Conservation (phyloP, 2,797 vertebrate genomes). For the Chloroceryle inda region DNA sequence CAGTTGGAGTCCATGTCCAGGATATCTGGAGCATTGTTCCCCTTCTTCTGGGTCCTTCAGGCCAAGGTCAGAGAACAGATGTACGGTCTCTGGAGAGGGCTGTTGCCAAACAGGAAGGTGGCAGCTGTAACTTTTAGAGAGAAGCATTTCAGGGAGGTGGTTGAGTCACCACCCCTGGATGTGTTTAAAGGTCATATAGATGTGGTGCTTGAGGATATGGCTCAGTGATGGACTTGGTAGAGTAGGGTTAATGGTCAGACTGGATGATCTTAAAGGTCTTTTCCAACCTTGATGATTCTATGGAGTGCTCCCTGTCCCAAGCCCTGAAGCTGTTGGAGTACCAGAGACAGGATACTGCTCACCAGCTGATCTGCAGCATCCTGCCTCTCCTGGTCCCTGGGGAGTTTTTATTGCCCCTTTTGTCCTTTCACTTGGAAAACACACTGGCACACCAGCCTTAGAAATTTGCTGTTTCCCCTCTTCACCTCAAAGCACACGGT, state of each 20-base stretch:
- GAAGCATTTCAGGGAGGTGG: background rate
- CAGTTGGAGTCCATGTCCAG: background rate
- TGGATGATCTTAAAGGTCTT: too few species aligned
- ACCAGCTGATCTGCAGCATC: background rate
- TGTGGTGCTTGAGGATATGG: too few species aligned
- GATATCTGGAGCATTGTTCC: background rate
- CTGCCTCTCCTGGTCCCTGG: background rate
- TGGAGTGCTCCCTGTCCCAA: background rate
- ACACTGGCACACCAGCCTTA: background rate
- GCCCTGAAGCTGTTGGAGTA: background rate
- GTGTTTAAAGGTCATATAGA: too few species aligned
- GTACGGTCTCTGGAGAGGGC: background rate
- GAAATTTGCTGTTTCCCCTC: background rate
- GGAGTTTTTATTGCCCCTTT: background rate
- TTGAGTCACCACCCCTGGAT: too few species aligned
- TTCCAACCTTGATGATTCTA: too few species aligned
- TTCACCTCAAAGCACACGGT: background rate
- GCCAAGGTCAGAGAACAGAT: background rate
- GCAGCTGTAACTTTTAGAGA: background rate
- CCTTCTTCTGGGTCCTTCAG: background rate
- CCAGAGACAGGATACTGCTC: background rate
- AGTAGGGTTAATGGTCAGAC: too few species aligned
- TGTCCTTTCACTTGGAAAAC: background rate
- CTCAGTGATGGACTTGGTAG: too few species aligned
- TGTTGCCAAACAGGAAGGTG: background rate